phyloP scores from a whole-genome alignment of 2,888 invertebrate genomes.

The Hoplodrina blanda region DNA sequence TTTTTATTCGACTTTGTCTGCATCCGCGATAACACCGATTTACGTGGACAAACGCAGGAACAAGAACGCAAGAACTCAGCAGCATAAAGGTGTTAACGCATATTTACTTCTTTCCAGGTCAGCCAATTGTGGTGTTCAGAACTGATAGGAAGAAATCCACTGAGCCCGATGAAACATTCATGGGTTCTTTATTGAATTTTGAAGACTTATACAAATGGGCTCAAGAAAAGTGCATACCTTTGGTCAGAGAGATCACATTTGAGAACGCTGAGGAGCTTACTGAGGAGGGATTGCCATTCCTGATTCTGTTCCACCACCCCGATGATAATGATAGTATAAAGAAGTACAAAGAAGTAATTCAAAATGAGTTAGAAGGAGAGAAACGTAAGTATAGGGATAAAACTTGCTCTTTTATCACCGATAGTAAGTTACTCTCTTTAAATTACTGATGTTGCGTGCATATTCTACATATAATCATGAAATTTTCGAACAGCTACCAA shows the following conservation, averaged over 20 bases:
- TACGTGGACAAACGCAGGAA: too few species aligned
- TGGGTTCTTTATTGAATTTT: conserved; percentile 93
- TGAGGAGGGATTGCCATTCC: conserved; percentile 99
- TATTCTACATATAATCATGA: too few species aligned
- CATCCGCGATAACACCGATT: too few species aligned
- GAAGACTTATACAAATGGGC: conserved; percentile 97
- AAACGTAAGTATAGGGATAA: conserved; percentile 93
- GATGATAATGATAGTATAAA: conserved; percentile 96
- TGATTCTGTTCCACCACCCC: conserved; percentile 98
- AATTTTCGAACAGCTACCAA: background rate
- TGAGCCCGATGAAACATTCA: conserved; percentile 96
- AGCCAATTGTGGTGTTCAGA: conserved; percentile 95
- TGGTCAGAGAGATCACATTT: conserved; percentile 99
- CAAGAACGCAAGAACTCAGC: too few species aligned
- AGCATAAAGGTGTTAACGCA: background rate
- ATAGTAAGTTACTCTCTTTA: background rate
- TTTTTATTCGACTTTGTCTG: too few species aligned
- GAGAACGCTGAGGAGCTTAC: conserved; percentile 99
- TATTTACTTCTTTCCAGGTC: conserved; percentile 84
- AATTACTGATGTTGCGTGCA: background rate
- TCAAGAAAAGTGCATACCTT: conserved; percentile 97
- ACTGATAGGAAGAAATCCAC: conserved; percentile 95
- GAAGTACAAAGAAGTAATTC: conserved; percentile 95
- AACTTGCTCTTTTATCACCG: background rate
- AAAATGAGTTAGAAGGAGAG: conserved; percentile 94